Evolutionary conservation across 2,797 vertebrate species (phyloP).

Genomic region (Notolepis coatsorum): DNA sequence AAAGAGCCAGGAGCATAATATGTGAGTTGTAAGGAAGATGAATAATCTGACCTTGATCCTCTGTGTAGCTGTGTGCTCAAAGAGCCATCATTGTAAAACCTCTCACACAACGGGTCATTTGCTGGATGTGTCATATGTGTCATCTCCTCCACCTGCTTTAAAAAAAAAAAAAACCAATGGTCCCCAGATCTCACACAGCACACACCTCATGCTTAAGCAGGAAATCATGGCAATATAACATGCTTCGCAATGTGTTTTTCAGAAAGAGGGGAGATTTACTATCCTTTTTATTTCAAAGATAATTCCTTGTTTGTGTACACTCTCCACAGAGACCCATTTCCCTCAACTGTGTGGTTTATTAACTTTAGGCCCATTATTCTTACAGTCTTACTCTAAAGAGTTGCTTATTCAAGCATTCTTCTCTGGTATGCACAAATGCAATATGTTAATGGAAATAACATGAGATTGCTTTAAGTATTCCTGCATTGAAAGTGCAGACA

Average conservation of each 20-base stretch:
- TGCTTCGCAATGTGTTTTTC: slow-evolving; percentile 10
- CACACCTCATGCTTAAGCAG: slow-evolving; percentile 40
- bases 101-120: slow-evolving; percentile 70
- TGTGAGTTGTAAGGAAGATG: background rate
- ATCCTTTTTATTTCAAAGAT: slow-evolving; percentile 15
- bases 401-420: background rate
- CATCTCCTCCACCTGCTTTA: slow-evolving; percentile 47
- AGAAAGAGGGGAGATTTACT: slow-evolving; percentile 15
- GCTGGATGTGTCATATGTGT: slow-evolving; percentile 71
- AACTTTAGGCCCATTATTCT: slow-evolving; percentile 2
- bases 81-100: slow-evolving; percentile 67
- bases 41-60: slow-evolving; percentile 46
- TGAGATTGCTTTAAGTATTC: background rate
- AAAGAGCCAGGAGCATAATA: too few species aligned
- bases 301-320: slow-evolving; percentile 10
- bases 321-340: slow-evolving; percentile 14
- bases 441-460: background rate
- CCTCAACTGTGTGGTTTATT: slow-evolving; percentile 15
- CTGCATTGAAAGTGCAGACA: background rate
- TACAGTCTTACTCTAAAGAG: slow-evolving; percentile 10
- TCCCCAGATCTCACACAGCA: slow-evolving; percentile 40
- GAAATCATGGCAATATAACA: slow-evolving; percentile 44
- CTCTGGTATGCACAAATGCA: background rate
- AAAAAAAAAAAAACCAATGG: slow-evolving; percentile 65
- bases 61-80: slow-evolving; percentile 38